Evolutionary conservation across 2,888 invertebrate genomes (phyloP).

Genomic region (Saturnia japonica): DNA sequence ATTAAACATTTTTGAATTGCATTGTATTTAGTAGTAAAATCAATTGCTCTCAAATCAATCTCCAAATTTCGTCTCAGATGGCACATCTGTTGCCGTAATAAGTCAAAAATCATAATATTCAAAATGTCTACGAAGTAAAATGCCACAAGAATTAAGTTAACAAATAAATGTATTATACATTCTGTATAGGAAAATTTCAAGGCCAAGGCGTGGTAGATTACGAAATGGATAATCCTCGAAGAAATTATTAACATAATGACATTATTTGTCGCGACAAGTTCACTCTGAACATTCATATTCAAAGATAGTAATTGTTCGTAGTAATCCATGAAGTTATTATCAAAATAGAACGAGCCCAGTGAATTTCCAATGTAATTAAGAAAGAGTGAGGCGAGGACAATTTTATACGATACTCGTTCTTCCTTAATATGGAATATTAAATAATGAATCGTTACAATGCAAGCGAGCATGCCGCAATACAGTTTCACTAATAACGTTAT

Average conservation of each 20-base stretch:
- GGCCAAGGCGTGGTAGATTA: not conserved
- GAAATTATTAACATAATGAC: not conserved
- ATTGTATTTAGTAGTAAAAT: not conserved
- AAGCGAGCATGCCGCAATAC: not conserved
- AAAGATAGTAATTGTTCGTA: not conserved
- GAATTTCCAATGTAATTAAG: not conserved
- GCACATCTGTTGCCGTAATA: not conserved
- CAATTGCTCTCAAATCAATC: not conserved
- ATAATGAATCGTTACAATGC: not conserved
- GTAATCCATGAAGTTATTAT: not conserved
- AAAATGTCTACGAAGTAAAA: too few relatives aligned
- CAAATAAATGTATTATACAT: too few relatives aligned
- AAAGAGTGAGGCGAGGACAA: too few relatives aligned
- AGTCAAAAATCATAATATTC: too few relatives aligned
- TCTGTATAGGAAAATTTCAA: not conserved
- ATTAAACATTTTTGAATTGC: not conserved
- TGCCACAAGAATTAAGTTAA: too few relatives aligned
- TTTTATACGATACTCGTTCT: too few relatives aligned
- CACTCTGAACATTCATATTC: not conserved
- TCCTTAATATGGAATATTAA: not conserved
- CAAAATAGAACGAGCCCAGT: not conserved
- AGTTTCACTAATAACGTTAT: not conserved
- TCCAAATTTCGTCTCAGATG: not conserved
- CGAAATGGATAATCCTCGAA: not conserved
- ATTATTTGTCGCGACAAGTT: not conserved